Conservation (phyloP, 2,113 vertebrate genomes). For the Danionella cerebrum region DNA sequence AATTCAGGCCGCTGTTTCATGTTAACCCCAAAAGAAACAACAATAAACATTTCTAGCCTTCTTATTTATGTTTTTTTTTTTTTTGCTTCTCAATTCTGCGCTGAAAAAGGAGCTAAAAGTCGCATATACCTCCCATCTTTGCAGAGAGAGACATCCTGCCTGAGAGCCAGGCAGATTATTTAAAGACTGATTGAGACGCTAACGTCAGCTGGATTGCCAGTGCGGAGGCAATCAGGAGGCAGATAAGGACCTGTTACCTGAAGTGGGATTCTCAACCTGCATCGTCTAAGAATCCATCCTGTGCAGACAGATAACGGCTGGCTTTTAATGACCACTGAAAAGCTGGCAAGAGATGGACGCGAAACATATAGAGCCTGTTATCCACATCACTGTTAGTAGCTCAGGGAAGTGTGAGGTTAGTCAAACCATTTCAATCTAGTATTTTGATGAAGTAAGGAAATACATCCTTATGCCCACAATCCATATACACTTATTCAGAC, state of each 20-base stretch:
- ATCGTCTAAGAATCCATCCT: constrained; percentile 62
- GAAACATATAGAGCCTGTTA: constrained; percentile 65
- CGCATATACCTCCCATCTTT: constrained; percentile 8
- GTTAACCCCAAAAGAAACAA: too few species aligned
- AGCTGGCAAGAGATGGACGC: constrained; percentile 67
- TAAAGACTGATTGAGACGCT: constrained; percentile 75
- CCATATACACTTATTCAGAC: background rate
- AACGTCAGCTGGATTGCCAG: constrained; percentile 68
- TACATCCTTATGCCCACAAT: constrained; percentile 38
- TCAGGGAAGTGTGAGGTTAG: background rate
- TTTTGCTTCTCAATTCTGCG: background rate
- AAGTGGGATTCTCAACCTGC: constrained; percentile 57
- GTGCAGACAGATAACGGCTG: constrained; percentile 64
- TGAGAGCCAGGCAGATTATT: constrained; percentile 65
- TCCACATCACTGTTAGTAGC: constrained; percentile 39
- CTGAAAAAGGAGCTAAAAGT: constrained; percentile 29
- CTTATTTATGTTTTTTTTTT: background rate
- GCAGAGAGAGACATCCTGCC: constrained; percentile 40
- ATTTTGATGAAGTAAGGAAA: constrained; percentile 36
- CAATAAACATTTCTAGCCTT: too few species aligned
- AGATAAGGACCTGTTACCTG: constrained; percentile 73
- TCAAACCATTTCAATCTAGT: constrained; percentile 1
- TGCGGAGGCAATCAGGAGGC: constrained; percentile 65
- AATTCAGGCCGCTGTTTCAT: too few species aligned
- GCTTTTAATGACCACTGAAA: constrained; percentile 71